These are phyloP conservation scores for Achroia grisella DNA, from an alignment of 1,140 invertebrate species.

Conservation along the genomic window DNA sequence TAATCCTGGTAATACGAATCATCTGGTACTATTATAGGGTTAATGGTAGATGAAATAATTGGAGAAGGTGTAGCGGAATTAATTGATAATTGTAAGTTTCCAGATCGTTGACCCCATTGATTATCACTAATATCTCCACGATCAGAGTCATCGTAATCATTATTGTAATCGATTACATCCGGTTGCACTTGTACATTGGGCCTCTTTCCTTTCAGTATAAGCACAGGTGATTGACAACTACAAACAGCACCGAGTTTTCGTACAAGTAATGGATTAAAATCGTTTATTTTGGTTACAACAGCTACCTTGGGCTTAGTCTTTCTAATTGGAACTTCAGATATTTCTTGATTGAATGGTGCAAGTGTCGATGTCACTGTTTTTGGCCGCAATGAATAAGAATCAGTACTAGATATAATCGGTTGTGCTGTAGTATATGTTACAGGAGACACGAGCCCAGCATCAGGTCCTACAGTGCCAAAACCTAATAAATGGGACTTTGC, in stretches of 20 bases:
- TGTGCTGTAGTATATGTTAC: conserved; percentile 31
- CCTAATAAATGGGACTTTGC: conserved; percentile 60
- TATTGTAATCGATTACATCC: conserved; percentile 41
- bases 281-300: conserved; percentile 78
- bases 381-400: conserved; percentile 22
- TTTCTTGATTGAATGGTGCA: conserved; percentile 43
- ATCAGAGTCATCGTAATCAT: conserved; percentile 41
- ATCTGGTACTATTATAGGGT: conserved; percentile 70
- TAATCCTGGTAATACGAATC: conserved; percentile 65
- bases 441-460: conserved; percentile 46
- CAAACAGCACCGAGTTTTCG: conserved; percentile 83
- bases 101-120: conserved; percentile 31
- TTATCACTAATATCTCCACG: conserved; percentile 48
- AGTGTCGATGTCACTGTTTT: conserved; percentile 40
- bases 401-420: conserved; percentile 25
- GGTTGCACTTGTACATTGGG: conserved; percentile 33
- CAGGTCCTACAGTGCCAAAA: conserved; percentile 50
- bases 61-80: conserved; percentile 41
- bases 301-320: conserved; percentile 71
- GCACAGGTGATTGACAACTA: conserved; percentile 79
- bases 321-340: conserved; percentile 48
- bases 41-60: conserved; percentile 57
- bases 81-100: conserved; percentile 15
- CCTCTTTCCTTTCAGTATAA: conserved; percentile 68
- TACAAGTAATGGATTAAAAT: conserved; percentile 79